Conservation (phyloP, 2,888 invertebrate species). For the Ichneumon xanthorius region DNA sequence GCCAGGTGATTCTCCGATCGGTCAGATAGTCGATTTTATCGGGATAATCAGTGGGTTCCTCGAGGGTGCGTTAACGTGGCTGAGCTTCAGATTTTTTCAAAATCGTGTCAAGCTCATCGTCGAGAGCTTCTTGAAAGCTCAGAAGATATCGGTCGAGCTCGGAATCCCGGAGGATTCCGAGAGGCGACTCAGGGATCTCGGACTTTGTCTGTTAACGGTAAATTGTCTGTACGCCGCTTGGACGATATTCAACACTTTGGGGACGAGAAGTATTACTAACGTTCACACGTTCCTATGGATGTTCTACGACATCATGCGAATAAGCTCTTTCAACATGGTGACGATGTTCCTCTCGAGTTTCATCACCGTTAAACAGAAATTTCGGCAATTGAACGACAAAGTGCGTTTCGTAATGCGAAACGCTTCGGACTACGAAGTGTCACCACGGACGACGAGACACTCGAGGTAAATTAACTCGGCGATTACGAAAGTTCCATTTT, state of each 20-base stretch:
- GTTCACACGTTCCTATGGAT: background rate
- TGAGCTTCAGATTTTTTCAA: conserved; percentile 22
- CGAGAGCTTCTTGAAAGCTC: conserved; percentile 6
- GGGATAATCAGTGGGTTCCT: background rate
- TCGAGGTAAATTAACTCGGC: background rate
- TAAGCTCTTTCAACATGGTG: conserved; percentile 4
- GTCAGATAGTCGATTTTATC: conserved; percentile 4
- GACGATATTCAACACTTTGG: too few species aligned
- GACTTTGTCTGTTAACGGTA: background rate
- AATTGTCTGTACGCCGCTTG: background rate
- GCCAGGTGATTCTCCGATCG: conserved; percentile 37
- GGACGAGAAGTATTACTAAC: background rate
- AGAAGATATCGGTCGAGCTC: background rate
- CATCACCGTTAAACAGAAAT: conserved; percentile 11
- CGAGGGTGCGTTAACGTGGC: background rate
- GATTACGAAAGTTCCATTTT: background rate
- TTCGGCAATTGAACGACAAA: conserved; percentile 34
- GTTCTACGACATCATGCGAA: background rate
- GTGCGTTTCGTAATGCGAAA: conserved; percentile 22
- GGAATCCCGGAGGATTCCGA: background rate
- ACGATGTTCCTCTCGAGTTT: conserved; percentile 16
- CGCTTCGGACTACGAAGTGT: background rate
- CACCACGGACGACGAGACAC: background rate
- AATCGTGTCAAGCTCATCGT: conserved; percentile 10
- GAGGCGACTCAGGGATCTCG: background rate